Conservation (phyloP, 2,888 invertebrate genomes). For the Oscheius onirici region DNA sequence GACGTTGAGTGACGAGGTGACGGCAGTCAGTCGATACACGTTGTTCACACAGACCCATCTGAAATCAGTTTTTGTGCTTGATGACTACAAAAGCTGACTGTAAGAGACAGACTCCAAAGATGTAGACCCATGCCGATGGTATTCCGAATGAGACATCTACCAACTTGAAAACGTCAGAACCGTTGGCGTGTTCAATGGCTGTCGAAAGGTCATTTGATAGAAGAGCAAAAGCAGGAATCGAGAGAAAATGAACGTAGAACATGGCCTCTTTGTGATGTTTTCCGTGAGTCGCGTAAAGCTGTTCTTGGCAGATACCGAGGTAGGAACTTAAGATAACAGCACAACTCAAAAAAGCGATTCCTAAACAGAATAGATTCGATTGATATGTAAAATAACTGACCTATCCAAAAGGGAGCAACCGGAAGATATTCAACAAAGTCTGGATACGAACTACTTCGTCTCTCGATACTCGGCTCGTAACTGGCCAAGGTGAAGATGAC, state of each 20-base stretch:
- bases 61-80: conserved; percentile 39
- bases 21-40: conserved; percentile 91
- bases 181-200: conserved; percentile 81
- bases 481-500: conserved; percentile 84
- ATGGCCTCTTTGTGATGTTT: conserved; percentile 76
- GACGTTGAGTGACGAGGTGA: conserved; percentile 85
- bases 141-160: conserved; percentile 73
- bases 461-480: conserved; percentile 38
- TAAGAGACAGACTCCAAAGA: conserved; percentile 47
- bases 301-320: conserved; percentile 75
- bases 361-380: conserved; percentile 38
- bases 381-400: conserved; percentile 2
- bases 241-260: conserved; percentile 80
- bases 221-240: conserved; percentile 87
- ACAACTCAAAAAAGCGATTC: conserved; percentile 80
- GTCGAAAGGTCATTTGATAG: conserved; percentile 82
- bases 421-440: conserved; percentile 36
- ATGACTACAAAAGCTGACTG: conserved; percentile 45
- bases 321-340: conserved; percentile 91
- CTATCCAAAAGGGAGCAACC: conserved; percentile 51
- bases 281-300: conserved; percentile 78
- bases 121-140: conserved; percentile 79
- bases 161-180: conserved; percentile 64
- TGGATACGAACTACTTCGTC: neutral
- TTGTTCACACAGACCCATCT: conserved; percentile 82